phyloP scores from a whole-genome alignment of 2,888 invertebrate genomes.

The Melanostoma scalare region DNA sequence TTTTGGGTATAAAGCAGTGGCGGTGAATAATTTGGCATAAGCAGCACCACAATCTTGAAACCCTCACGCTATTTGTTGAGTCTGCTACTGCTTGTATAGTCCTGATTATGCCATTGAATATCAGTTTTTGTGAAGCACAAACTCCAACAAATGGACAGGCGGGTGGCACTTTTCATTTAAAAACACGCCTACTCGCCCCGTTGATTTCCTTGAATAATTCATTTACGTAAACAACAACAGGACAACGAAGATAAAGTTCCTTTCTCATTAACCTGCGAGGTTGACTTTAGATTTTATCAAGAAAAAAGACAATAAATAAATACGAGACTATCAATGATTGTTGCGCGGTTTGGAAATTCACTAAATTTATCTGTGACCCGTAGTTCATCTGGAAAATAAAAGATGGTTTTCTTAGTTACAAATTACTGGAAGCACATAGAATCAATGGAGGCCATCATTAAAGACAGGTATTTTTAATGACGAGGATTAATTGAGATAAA shows the following conservation, averaged over 20 bases:
- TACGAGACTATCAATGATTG: neutral
- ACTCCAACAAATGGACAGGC: neutral
- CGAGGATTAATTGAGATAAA: no score
- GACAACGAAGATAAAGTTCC: slow-evolving; percentile 55
- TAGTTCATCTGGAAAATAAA: slow-evolving; percentile 50
- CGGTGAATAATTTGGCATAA: slow-evolving; percentile 40
- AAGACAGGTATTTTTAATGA: no score
- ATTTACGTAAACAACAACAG: slow-evolving; percentile 65
- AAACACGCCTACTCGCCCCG: slow-evolving; percentile 34
- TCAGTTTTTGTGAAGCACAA: slow-evolving; percentile 41
- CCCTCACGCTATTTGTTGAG: neutral
- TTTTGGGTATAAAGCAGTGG: slow-evolving; percentile 20
- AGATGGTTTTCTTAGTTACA: slow-evolving; percentile 50
- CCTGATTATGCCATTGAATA: slow-evolving; percentile 63
- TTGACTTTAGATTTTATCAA: slow-evolving; percentile 54
- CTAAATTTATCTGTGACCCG: slow-evolving; percentile 48
- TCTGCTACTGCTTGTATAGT: slow-evolving; percentile 50
- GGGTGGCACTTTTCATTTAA: neutral
- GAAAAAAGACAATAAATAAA: slow-evolving; percentile 5
- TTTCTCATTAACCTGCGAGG: slow-evolving; percentile 46
- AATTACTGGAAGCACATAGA: slow-evolving; percentile 58
- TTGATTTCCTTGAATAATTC: slow-evolving; percentile 61
- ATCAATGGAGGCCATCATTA: neutral
- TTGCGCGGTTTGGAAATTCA: slow-evolving; percentile 14
- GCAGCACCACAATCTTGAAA: slow-evolving; percentile 25